Evolutionary conservation across 2,888 invertebrate species (phyloP), one percentile per base, ranked within the genome.

Genomic region (Caenorhabditis uteleia): DNA sequence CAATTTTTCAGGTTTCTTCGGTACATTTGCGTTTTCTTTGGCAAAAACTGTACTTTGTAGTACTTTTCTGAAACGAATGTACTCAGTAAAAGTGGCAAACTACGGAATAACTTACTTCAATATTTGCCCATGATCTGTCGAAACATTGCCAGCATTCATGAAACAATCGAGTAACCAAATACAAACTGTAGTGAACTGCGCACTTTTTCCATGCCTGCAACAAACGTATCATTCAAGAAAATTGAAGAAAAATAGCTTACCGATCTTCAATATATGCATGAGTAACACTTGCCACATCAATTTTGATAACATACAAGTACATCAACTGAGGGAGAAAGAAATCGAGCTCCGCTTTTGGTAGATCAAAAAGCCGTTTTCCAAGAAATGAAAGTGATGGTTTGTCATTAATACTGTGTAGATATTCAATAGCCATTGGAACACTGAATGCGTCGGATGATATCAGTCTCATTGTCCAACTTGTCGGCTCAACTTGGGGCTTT

Each of bases 281-380:
- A 56, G 91, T 87, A 73, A 91, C 92, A 87, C 97, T 95, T 53
- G 97, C 95, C 75, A 95, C 90, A 84, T 95, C 95, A 82, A 91
- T 91, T 89, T 95, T 93, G 87, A 95, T 94, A 85, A 97, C 91
- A 85, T 95, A 98, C 92, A 98, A 93, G 82, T 93, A 93, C 82
- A 98, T 91, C 83, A 98, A 86, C 86, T 98, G 98, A 44, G 97
- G 97, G 84, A 98, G 88, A 86, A 95, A 98, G 85, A 95, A 93
- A 87, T 98, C 95, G 69, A 97, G 93, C 77, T 95, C 93, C 71
- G 88, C 88, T 84, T 91, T 89, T 27, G 90, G 89, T 85, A 97
- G 97, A 85, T 91, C 92, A 86, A 97, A 97, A 87, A 98, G 89
- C 86, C 93, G 91, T 87, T 97, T 97, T 70, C 93, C 89, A 84